A percentile compares a stretch with the other conserved stretches of the same genome.
These are phyloP conservation scores for Lasioglossum baleicum DNA, from an alignment of 1,140 invertebrate species.

Conservation along the genomic window DNA sequence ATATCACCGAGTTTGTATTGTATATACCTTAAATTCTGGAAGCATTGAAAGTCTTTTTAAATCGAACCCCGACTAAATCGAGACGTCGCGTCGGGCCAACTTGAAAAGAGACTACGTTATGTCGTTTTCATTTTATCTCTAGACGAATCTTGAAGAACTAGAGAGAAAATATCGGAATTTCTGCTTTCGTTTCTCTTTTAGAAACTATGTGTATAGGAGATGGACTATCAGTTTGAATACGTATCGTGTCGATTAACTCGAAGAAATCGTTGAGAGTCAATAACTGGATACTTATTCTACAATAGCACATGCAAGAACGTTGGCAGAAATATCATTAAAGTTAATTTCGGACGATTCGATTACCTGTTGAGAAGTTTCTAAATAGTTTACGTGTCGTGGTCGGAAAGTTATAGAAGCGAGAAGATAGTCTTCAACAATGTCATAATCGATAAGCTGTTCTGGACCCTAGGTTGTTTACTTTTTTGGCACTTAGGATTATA, in stretches of 20 bases:
- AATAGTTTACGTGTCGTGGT: constrained; percentile 10
- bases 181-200: neutral
- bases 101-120: constrained; percentile 1
- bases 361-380: neutral
- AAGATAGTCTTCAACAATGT: constrained; percentile 20
- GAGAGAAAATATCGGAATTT: neutral
- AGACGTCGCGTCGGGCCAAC: neutral
- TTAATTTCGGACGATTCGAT: constrained; percentile 23
- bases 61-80: neutral
- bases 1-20: constrained; percentile 45
- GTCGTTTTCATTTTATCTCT: neutral
- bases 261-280: neutral
- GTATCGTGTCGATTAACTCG: constrained; percentile 3
- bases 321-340: constrained; percentile 21
- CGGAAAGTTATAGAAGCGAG: constrained; percentile 6
- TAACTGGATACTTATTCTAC: constrained; percentile 20
- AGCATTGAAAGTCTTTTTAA: constrained; percentile 10
- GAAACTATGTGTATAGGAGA: constrained; percentile 3
- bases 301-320: constrained; percentile 29
- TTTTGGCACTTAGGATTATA: constrained; percentile 55
- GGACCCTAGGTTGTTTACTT: constrained; percentile 47
- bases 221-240: constrained; percentile 1
- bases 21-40: constrained; percentile 34
- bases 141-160: neutral
- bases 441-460: constrained; percentile 25